A percentile compares a stretch with the other conserved stretches of the same genome.
Conservation (phyloP, 2,797 vertebrate genomes). For the Alauda arvensis region DNA sequence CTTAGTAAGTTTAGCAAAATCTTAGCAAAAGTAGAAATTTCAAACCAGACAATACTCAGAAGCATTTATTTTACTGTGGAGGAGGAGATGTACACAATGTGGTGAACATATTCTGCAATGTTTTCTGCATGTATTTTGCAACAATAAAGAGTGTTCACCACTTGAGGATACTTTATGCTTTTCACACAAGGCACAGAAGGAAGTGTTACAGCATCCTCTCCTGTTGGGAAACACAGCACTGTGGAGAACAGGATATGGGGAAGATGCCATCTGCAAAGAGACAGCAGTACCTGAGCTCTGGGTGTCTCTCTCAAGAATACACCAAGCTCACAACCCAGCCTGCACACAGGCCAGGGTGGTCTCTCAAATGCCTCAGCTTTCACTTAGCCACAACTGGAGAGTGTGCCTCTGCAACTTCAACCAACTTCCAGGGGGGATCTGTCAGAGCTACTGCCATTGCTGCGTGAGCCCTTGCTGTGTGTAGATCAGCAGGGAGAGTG, state of each 20-base stretch:
- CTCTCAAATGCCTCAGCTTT: background rate
- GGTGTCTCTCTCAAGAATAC: background rate
- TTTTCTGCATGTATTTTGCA: background rate
- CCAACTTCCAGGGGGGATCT: background rate
- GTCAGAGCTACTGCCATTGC: background rate
- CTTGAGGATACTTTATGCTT: background rate
- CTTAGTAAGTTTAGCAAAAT: background rate
- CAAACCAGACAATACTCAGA: background rate
- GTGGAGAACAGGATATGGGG: fast-evolving
- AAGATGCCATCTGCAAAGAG: background rate
- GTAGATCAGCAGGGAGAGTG: background rate
- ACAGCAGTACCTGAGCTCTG: fast-evolving
- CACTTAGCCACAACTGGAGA: fast-evolving
- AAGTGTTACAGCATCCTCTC: background rate
- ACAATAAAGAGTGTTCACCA: background rate
- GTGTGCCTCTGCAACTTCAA: fast-evolving
- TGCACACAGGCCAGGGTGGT: too few relatives aligned
- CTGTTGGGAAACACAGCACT: background rate
- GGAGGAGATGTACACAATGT: fast-evolving
- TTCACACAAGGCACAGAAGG: background rate
- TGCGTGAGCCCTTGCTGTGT: fast-evolving
- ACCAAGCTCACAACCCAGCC: background rate
- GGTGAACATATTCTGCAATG: background rate
- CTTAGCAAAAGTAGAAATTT: background rate
- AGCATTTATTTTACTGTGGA: background rate